Percentiles rank a stretch among this genome's conserved stretches.
These are phyloP conservation scores for Tenebrosternarchus preto DNA, from an alignment of 2,113 vertebrate species.

Conservation along the genomic window DNA sequence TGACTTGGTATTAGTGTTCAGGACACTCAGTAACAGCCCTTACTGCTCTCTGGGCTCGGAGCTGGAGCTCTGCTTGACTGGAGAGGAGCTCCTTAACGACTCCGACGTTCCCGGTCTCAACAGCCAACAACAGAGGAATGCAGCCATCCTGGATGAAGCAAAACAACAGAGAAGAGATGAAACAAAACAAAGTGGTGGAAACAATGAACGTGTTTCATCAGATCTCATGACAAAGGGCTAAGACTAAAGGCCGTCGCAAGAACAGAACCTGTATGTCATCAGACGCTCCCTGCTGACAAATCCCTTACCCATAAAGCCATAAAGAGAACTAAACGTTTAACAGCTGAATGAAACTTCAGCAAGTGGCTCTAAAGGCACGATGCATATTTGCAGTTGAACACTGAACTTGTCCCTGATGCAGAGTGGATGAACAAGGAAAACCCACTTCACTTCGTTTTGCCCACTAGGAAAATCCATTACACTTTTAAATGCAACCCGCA, in stretches of 20 bases:
- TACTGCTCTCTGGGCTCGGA: slow-evolving; percentile 60
- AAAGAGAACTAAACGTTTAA: neutral
- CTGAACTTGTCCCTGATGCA: neutral
- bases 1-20: neutral
- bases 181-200: neutral
- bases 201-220: neutral
- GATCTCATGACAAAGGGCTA: neutral
- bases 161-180: neutral
- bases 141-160: slow-evolving; percentile 61
- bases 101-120: slow-evolving; percentile 62
- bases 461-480: neutral
- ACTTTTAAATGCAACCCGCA: neutral
- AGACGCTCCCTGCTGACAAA: neutral
- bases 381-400: no score
- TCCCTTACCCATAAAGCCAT: neutral
- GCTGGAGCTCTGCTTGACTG: slow-evolving; percentile 57
- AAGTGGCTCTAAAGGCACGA: no score
- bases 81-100: slow-evolving; percentile 65
- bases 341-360: neutral
- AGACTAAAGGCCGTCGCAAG: neutral
- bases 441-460: neutral
- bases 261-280: neutral
- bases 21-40: neutral
- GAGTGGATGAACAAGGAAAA: neutral
- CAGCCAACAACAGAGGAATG: slow-evolving; percentile 60